Conservation (phyloP, 2,888 invertebrate species). For the Melinaea marsaeus region DNA sequence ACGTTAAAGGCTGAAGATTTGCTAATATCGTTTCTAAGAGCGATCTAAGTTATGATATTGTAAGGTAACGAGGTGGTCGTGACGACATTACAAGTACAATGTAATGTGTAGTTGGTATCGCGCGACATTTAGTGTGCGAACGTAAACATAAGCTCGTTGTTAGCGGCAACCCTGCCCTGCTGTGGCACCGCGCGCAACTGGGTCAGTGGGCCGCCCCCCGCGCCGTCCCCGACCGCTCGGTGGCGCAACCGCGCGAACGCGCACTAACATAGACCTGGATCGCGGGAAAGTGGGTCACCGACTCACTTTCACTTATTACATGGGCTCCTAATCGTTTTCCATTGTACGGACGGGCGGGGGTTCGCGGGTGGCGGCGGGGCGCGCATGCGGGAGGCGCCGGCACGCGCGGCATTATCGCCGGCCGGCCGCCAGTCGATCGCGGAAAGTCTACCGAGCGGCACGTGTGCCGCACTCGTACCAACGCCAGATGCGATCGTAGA, state of each 20-base stretch:
- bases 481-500: constrained; percentile 64
- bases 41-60: neutral
- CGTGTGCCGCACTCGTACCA: constrained; percentile 54
- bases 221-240: constrained; percentile 73
- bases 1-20: no score
- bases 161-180: constrained; percentile 77
- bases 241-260: constrained; percentile 76
- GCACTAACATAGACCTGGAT: constrained; percentile 95
- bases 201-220: constrained; percentile 89
- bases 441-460: constrained; percentile 62
- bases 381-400: constrained; percentile 76
- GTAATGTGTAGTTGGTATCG: constrained; percentile 32
- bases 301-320: constrained; percentile 94
- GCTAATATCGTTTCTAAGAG: no score
- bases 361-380: constrained; percentile 70
- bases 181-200: constrained; percentile 84
- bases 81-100: neutral
- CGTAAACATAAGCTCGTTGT: constrained; percentile 69
- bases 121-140: constrained; percentile 58
- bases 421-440: constrained; percentile 76
- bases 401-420: constrained; percentile 73
- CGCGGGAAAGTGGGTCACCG: constrained; percentile 93
- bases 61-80: constrained; percentile 1
- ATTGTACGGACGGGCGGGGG: constrained; percentile 80
- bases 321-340: constrained; percentile 85